Conservation (phyloP, 2,797 vertebrate species). For the Propithecus deckenii region DNA sequence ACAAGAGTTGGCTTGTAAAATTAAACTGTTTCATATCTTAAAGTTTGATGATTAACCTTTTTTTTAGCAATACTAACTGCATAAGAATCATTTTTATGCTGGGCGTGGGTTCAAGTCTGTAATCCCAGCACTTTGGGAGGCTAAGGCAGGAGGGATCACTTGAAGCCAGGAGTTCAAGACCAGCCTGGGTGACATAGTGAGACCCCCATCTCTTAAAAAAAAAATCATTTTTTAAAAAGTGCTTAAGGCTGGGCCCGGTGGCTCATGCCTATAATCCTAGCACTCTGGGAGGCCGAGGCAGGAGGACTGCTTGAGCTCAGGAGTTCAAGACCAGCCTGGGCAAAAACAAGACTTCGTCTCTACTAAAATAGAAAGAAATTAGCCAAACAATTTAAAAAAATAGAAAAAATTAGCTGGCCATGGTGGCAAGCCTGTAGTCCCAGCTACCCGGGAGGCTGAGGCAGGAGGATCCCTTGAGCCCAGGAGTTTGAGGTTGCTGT, state of each 20-base stretch:
- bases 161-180: not conserved
- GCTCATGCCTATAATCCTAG: no score
- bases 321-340: no score
- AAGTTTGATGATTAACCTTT: not conserved
- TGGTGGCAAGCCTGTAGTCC: no score
- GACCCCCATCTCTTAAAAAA: not conserved
- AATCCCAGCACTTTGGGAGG: not conserved
- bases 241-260: not conserved
- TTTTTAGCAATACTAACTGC: not conserved
- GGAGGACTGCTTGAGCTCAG: no score
- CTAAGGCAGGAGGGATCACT: not conserved
- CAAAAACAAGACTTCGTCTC: no score
- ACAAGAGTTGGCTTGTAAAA: not conserved
- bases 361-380: no score
- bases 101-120: not conserved
- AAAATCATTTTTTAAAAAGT: not conserved
- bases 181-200: not conserved
- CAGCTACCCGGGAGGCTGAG: no score
- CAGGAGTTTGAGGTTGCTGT: no score
- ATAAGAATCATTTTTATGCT: not conserved
- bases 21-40: constrained; percentile 4
- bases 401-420: no score
- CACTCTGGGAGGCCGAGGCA: no score
- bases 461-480: no score
- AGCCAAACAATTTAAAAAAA: no score